These are phyloP conservation scores for Oxyscelio sp. DNA, from an alignment of 2,888 invertebrate genomes.

Conservation along the genomic window DNA sequence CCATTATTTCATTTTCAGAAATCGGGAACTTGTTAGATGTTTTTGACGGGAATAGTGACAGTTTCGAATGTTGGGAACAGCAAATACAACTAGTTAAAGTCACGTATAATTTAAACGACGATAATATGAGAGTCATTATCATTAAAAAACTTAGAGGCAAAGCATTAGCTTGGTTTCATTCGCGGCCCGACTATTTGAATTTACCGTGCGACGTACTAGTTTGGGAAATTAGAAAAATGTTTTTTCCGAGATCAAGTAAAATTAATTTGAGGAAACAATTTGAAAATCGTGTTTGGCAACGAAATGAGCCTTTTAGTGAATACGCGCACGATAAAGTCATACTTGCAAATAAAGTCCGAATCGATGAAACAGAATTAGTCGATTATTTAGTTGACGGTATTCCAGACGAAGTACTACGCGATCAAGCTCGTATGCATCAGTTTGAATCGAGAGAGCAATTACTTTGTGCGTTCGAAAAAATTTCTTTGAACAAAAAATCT, in stretches of 20 bases:
- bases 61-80: conserved; percentile 43
- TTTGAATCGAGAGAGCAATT: not conserved
- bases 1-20: too few relatives aligned
- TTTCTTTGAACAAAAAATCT: conserved; percentile 18
- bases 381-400: conserved; percentile 47
- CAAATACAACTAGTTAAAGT: conserved; percentile 39
- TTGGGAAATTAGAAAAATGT: conserved; percentile 17
- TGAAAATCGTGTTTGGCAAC: conserved; percentile 51
- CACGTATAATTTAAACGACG: conserved; percentile 46
- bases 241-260: conserved; percentile 35
- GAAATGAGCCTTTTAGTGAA: conserved; percentile 54
- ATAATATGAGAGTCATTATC: conserved; percentile 29
- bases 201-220: not conserved
- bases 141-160: conserved; percentile 57
- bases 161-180: conserved; percentile 66
- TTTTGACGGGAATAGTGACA: conserved; percentile 9
- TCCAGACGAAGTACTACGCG: conserved; percentile 19
- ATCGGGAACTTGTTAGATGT: not conserved
- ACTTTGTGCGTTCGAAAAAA: conserved; percentile 8
- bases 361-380: conserved; percentile 20
- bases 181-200: conserved; percentile 56
- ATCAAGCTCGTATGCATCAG: conserved; percentile 60
- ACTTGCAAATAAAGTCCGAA: not conserved
- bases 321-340: conserved; percentile 25
- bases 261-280: conserved; percentile 38